A percentile compares a stretch with the other conserved stretches of the same genome.
Evolutionary conservation across 2,113 vertebrate species (phyloP).

Genomic region (Craseonycteris thonglongyai): DNA sequence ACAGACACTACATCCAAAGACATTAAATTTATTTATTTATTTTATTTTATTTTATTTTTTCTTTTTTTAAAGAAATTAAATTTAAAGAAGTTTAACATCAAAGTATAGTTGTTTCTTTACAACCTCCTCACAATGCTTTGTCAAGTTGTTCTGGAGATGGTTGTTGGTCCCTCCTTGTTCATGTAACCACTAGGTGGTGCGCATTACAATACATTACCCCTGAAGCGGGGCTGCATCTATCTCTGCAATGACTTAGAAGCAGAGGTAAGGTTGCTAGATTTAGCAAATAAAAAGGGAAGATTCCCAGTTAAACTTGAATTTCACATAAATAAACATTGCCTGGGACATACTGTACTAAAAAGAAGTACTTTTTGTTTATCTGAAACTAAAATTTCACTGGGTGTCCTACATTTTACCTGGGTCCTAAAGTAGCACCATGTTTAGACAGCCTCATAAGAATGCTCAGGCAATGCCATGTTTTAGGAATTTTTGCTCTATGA

Average conservation of each 20-base stretch:
- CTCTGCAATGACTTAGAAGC: neutral
- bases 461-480: neutral
- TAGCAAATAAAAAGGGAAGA: neutral
- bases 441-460: neutral
- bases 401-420: neutral
- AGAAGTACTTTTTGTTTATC: neutral
- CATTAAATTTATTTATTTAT: too few relatives aligned
- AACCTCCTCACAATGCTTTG: neutral
- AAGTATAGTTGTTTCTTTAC: neutral
- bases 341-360: neutral
- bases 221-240: neutral
- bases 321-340: neutral
- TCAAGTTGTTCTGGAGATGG: neutral
- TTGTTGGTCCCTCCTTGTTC: neutral
- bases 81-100: neutral
- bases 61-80: too few relatives aligned
- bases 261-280: neutral
- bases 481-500: neutral
- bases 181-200: constrained; percentile 57
- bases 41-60: too few relatives aligned
- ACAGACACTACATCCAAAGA: neutral
- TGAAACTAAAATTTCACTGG: constrained; percentile 17
- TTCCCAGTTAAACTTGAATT: neutral
- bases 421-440: neutral
- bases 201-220: constrained; percentile 14